Conservation (phyloP, 2,888 invertebrate species). For the Tanypteryx hageni region DNA sequence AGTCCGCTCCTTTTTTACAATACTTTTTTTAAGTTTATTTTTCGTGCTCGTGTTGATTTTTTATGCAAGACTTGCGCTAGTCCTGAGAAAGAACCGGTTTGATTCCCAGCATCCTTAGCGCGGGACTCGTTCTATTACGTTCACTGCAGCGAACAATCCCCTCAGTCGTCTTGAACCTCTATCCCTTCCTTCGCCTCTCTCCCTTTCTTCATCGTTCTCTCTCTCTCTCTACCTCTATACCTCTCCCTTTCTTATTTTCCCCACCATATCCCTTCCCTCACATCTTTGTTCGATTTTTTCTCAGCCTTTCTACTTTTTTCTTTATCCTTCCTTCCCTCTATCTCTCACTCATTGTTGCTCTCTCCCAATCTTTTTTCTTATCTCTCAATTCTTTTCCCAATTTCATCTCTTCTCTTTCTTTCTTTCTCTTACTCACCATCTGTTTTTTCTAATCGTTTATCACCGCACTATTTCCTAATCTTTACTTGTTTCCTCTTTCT, state of each 20-base stretch:
- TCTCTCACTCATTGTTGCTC: neutral
- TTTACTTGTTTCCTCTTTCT: too few species aligned
- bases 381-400: neutral
- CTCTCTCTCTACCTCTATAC: neutral
- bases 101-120: neutral
- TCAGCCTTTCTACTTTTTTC: neutral
- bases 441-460: too few species aligned
- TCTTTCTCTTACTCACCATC: neutral
- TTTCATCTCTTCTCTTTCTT: neutral
- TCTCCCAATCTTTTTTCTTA: neutral
- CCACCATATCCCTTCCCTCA: neutral
- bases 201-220: neutral
- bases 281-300: neutral
- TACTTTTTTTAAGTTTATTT: too few species aligned
- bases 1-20: too few species aligned
- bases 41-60: too few species aligned
- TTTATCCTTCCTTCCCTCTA: neutral
- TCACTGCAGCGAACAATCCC: neutral
- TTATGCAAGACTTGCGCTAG: too few species aligned
- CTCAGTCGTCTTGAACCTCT: neutral
- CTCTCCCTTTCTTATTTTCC: neutral
- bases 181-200: neutral
- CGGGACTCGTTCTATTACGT: conserved; percentile 3
- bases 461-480: too few species aligned
- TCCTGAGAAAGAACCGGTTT: neutral